Base-by-base conservation (phyloP, 1,140 invertebrate species). In the Dendrolimus kikuchii region DNA sequence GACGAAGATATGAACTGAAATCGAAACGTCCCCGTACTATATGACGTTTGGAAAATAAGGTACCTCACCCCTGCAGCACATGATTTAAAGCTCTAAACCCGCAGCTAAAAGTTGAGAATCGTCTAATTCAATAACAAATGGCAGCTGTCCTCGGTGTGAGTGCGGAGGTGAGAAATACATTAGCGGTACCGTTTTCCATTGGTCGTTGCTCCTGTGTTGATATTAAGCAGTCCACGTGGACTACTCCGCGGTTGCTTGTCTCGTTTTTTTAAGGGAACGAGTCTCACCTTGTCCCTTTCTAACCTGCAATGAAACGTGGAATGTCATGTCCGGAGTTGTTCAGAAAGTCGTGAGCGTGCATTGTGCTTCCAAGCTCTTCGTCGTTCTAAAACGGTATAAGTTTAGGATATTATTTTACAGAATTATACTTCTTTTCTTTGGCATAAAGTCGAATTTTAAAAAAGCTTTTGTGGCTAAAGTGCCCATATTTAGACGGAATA, bases 341-440 rank as follows among this genome's bases (percentile, higher is more conserved):
- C 83, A 81, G 79, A 84, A 83, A 86, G 83, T 86, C 83, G 83
- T 86, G 83, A 86, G 83, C 83, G 83, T 86, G 83, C 83, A 86
- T 86, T 81, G 83, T 84, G 82, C 79, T 84, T 81, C 72, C 70
- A 81, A 77, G 74, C 77, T 74, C 49, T 55, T 55, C 53, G 55
- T 53, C 68, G 60, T 68, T 61, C 59, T 60, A 57, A 63, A 81
- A 86, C 62, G 66, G 55, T 68, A 60, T 58, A 82, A 62, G 74
- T 76, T 58, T 3, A 5, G 6, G 38, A 10, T 49, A 49, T 49
- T 49, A 38, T n/a, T 38, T 38, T 40, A 39, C 5, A 6, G 40
- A 40, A 44, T 9, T 42, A 45, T 44, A n/a, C 4, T 4, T 23
- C 23, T 23, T 23, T 1, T 36, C 46, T 5, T 51, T 10, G 44